Percentiles rank a stretch among this genome's conserved stretches.
Conservation (phyloP, 2,113 vertebrate genomes). For the Phycodurus eques region DNA sequence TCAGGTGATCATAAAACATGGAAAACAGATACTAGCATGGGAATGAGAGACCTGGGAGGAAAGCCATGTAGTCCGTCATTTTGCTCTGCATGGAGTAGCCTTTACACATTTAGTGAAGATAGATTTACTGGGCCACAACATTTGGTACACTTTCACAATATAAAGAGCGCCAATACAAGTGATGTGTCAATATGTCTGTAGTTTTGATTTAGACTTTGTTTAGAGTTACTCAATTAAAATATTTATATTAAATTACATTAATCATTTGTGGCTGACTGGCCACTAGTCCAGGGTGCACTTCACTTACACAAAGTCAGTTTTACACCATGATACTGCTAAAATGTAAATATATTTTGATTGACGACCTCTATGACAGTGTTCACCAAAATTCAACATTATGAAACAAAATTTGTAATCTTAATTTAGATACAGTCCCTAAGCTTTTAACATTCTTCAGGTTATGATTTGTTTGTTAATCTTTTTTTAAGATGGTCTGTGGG, state of each 20-base stretch:
- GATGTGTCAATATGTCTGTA: neutral
- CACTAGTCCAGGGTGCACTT: too few relatives aligned
- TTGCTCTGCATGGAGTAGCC: neutral
- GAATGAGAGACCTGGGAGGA: neutral
- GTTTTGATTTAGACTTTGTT: neutral
- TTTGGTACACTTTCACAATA: neutral
- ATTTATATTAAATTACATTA: neutral
- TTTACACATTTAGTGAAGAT: neutral
- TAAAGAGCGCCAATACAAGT: too few relatives aligned
- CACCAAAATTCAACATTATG: neutral
- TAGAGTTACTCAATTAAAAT: neutral
- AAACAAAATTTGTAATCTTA: too few relatives aligned
- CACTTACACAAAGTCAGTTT: too few relatives aligned
- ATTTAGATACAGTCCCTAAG: too few relatives aligned
- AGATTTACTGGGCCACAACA: neutral
- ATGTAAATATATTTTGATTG: neutral
- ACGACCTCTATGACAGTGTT: neutral
- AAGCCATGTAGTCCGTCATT: neutral
- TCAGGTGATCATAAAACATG: neutral
- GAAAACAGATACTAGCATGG: neutral
- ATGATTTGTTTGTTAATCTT: neutral
- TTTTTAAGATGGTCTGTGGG: neutral
- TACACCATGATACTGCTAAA: neutral
- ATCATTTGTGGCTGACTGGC: neutral
- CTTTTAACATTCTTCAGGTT: neutral